Base-by-base conservation (phyloP, 1,140 invertebrate genomes). In the Listronotus bonariensis region DNA sequence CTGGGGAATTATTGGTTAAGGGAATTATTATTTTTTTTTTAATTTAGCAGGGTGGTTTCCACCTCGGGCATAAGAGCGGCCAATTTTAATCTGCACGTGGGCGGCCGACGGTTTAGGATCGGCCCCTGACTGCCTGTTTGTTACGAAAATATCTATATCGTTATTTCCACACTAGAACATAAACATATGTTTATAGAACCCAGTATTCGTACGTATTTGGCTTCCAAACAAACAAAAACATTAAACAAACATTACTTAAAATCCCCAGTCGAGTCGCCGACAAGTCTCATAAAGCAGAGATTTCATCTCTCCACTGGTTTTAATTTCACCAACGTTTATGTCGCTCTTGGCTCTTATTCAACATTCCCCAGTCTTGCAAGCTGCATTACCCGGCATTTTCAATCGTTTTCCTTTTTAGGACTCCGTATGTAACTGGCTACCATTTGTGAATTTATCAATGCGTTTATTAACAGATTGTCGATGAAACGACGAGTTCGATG, bases 281-380 rank as follows among this genome's bases (percentile, higher is more conserved):
- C 41, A 48, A 60, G 57, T 60, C 36, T 51, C 57, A 60, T 60
- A 60, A 60, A 60, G n/a, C 45, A 51, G 46, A 60, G 57, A 60
- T 60, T 60, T 60, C 57, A 60, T 60, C 57, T 60, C 42, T 36
- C 11, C 49, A 41, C 57, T 51, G 57, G 57, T 51, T 60, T 60
- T 60, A 60, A 60, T 60, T 60, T 60, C 57, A 40, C 46, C 36
- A 18, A 40, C 46, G 48, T 60, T 45, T 15, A 60, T 60, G 57
- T 60, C 57, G 34, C 40, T 60, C 46, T 60, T 60, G 48, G 57
- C 42, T 49, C 51, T 60, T 45, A 60, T 60, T 60, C 56, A 36
- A 38, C 56, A 58, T 60, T 60, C 46, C 57, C 45, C 34, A 46
- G 9, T 60, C 45, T 60, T 60, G 57, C 46, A 26, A 51, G 34